Evolutionary conservation across 2,888 invertebrate genomes (phyloP).

Genomic region (Leptinotarsa juncta): DNA sequence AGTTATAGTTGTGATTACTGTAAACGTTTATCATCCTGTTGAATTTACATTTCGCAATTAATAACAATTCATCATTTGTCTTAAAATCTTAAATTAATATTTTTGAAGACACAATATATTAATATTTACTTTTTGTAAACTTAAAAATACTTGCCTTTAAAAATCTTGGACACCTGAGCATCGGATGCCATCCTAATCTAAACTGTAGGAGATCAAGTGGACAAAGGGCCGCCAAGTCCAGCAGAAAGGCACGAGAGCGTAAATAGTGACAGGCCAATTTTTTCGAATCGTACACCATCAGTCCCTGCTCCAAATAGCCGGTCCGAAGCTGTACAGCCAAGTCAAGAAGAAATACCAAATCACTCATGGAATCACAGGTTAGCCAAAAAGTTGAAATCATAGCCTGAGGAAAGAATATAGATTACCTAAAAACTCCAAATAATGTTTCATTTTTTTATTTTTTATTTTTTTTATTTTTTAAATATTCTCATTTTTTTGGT

Average conservation of each 20-base stretch:
- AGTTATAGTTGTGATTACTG: too few relatives aligned
- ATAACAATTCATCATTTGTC: too few relatives aligned
- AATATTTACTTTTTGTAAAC: too few relatives aligned
- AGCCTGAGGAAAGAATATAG: constrained; percentile 53
- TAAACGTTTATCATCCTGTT: too few relatives aligned
- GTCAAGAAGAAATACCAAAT: constrained; percentile 88
- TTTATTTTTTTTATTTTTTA: too few relatives aligned
- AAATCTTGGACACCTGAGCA: constrained; percentile 89
- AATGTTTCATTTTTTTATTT: neutral
- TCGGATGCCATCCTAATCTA: constrained; percentile 82
- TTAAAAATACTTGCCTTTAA: constrained; percentile 73
- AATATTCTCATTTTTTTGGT: too few relatives aligned
- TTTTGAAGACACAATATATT: too few relatives aligned
- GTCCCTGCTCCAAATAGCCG: constrained; percentile 91
- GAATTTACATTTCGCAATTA: too few relatives aligned
- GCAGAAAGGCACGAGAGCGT: constrained; percentile 83
- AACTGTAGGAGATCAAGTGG: constrained; percentile 91
- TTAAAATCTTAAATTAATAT: too few relatives aligned
- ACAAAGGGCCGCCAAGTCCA: constrained; percentile 84
- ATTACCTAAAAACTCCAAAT: neutral
- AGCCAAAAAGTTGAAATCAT: constrained; percentile 83
- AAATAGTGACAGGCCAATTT: constrained; percentile 92
- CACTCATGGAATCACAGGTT: constrained; percentile 85
- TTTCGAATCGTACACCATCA: constrained; percentile 92
- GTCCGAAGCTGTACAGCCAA: constrained; percentile 92